Conservation (phyloP, 1,140 invertebrate genomes). For the Idris sp. region DNA sequence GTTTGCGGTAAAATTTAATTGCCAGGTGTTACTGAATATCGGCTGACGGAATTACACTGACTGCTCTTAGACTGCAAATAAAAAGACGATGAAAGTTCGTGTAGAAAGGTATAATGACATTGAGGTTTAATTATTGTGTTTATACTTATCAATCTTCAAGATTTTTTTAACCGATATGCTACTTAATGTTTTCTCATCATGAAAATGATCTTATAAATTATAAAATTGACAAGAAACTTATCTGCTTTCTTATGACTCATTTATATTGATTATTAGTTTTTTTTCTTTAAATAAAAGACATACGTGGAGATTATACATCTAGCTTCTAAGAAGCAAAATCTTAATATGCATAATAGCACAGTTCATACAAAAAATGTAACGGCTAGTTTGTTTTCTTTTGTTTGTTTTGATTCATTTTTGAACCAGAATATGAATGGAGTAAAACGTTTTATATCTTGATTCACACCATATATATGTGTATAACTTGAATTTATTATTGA, state of each 20-base stretch:
- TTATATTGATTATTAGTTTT: too few species aligned
- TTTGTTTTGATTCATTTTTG: constrained; percentile 4
- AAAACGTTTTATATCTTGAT: constrained; percentile 2
- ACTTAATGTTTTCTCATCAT: neutral
- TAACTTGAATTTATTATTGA: constrained; percentile 7
- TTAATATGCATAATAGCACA: too few species aligned
- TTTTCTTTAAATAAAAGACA: too few species aligned
- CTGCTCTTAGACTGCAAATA: constrained; percentile 1
- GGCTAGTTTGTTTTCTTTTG: too few species aligned
- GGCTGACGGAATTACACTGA: constrained; percentile 16
- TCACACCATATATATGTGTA: too few species aligned
- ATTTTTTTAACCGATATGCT: neutral
- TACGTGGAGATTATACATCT: too few species aligned
- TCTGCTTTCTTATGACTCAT: too few species aligned
- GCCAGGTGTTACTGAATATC: constrained; percentile 22
- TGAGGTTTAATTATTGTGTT: constrained; percentile 2
- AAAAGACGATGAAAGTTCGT: constrained; percentile 15
- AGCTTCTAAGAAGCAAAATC: too few species aligned
- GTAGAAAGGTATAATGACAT: constrained; percentile 6
- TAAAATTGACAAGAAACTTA: too few species aligned
- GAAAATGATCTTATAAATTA: neutral
- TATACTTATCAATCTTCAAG: constrained; percentile 1
- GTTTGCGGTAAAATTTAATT: constrained; percentile 29
- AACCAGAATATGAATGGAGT: neutral
- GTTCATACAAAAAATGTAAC: too few species aligned